These are phyloP conservation scores for Crenuchus spilurus DNA, from an alignment of 2,797 vertebrate genomes.

Conservation along the genomic window DNA sequence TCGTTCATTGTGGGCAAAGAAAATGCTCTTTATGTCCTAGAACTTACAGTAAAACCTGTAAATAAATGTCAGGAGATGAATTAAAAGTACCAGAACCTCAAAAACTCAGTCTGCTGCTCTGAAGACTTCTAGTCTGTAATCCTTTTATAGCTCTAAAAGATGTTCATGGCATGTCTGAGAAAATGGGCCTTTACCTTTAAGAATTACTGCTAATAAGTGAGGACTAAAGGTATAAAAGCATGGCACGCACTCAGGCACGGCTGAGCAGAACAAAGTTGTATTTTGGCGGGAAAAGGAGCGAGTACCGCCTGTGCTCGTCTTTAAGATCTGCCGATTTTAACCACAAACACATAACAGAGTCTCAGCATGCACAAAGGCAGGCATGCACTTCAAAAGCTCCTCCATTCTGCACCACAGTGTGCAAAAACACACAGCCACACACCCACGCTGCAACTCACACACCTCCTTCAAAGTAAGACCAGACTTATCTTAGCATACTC, in stretches of 20 bases:
- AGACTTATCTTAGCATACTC: neutral
- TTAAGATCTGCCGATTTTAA: constrained; percentile 30
- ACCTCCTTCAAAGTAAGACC: constrained; percentile 10
- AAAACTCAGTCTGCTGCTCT: no score
- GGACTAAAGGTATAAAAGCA: neutral
- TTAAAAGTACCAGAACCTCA: no score
- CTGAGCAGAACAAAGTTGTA: neutral
- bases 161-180: no score
- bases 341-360: constrained; percentile 48
- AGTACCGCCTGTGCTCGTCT: neutral
- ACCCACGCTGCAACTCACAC: constrained; percentile 24
- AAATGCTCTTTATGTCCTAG: no score
- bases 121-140: no score
- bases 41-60: no score
- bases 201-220: neutral
- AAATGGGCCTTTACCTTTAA: no score
- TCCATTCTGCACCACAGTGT: constrained; percentile 43
- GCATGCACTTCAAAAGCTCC: constrained; percentile 56
- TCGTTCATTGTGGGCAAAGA: no score
- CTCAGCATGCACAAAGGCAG: constrained; percentile 30
- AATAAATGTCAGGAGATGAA: no score
- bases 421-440: constrained; percentile 42
- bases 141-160: no score
- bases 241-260: neutral
- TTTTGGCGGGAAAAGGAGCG: constrained; percentile 45